These are phyloP conservation scores for Sialia sialis DNA, from an alignment of 2,113 vertebrate genomes.

Conservation along the genomic window DNA sequence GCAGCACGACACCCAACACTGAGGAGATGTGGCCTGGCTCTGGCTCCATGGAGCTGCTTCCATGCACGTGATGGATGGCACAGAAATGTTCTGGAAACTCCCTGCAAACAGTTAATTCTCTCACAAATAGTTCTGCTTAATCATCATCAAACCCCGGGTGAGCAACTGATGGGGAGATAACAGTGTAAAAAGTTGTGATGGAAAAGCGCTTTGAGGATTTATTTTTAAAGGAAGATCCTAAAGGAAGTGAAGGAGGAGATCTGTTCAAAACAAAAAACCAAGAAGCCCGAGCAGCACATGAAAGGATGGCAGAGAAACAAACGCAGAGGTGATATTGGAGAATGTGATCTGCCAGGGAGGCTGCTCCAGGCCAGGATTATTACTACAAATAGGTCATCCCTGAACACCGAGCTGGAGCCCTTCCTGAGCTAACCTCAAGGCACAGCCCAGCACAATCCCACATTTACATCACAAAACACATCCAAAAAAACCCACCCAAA, in stretches of 20 bases:
- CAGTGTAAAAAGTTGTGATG: not conserved
- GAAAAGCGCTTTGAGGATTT: not conserved
- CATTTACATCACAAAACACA: not conserved
- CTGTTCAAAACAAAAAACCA: not conserved
- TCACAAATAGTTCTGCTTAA: not conserved
- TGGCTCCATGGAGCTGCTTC: not conserved
- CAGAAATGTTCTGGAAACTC: not conserved
- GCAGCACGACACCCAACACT: not conserved
- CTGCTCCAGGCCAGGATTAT: not conserved
- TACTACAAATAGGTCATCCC: slow-evolving; percentile 29
- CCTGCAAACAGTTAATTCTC: not conserved
- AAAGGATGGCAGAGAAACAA: not conserved
- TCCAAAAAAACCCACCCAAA: too few relatives aligned
- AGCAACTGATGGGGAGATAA: not conserved
- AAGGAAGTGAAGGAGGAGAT: not conserved
- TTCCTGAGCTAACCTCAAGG: not conserved
- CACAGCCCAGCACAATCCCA: not conserved
- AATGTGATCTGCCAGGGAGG: not conserved
- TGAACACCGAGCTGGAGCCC: not conserved
- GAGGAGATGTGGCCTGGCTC: not conserved
- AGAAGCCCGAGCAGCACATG: not conserved
- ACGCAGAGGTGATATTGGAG: not conserved
- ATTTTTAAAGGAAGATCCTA: not conserved
- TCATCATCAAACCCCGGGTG: not conserved
- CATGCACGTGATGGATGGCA: not conserved